Evolutionary conservation across 2,888 invertebrate species (phyloP), one percentile per base, ranked within the genome.

Genomic region (Amphimallon solstitiale): DNA sequence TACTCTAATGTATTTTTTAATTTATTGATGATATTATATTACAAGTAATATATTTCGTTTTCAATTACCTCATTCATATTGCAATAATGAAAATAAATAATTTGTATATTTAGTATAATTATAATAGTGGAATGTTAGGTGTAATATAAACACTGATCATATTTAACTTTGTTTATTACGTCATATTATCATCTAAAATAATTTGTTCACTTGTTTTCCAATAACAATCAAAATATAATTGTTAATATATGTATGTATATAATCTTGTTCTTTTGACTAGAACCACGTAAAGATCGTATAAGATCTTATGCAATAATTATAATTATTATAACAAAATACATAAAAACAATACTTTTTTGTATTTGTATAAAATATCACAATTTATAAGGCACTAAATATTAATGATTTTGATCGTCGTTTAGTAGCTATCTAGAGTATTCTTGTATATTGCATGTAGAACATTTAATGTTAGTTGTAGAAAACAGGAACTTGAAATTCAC

Each of bases 311-410:
- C 23, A 56, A 40, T 38, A 52, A n/a, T 35, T 51, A 12, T 37
- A 40, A 56, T 21, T 56, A 43, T 56, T 23, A 56, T 40, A 56
- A 52, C 19, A 19, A 40, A 14, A 34, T 23, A 40, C 15, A 56
- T 23, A 56, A 14, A 40, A 34, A 14, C 9, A 19, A 21, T 9
- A 35, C 7, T 34, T 35, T 38, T 52, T 15, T 14, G 10, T 52
- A 21, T 21, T 56, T 4, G 14, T 51, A 51, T 54, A 54, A 52
- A 23, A 56, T 56, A 56, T 56, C 43, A 56, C 40, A 43, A 40
- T 56, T 43, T 56, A 23, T 56, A 40, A 23, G 56, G 40, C 56
- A 56, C 40, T 43, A 23, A 15, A 12, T 38, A 19, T n/a, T 7
- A 23, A 19, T 51, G 15, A 34, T 14, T 29, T 29, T 5, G 9